Evolutionary conservation across 2,888 invertebrate genomes (phyloP), one percentile per base, ranked within the genome.

Genomic region (Chrysomela aeneicollis): DNA sequence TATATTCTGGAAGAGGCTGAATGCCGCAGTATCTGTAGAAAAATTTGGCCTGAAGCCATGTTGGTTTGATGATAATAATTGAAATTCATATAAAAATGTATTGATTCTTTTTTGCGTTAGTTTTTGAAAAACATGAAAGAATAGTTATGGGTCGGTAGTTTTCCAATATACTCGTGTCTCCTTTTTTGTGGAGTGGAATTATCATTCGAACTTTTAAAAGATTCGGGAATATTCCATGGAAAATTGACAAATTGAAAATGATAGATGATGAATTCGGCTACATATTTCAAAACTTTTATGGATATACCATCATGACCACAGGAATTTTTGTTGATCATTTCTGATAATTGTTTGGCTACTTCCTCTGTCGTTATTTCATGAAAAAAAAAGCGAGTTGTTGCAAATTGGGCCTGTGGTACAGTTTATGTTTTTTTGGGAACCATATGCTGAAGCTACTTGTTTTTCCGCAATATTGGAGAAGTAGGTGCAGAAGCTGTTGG

Each of bases 201-300:
- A 47, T 17, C 47, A 47, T 47, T 47, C 47, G 9, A 19, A 47
- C n/a, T 47, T 47, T 47, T 15, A 47, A 47, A 15, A 47, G 47
- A 19, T 47, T 47, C n/a, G 47, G 47, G 47, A 47, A 47, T 47
- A 47, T 47, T 17, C 47, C 47, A 12, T 47, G 47, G 15, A 47
- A 17, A 18, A 47, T 6, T 47, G 47, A 47, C 47, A 15, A 6
- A 6, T 47, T 42, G 17, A 10, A 42, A 42, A 42, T 42, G 17
- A 15, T 15, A 42, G 17, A 42, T 42, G 42, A 42, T 42, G 17
- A 5, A 42, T 3, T 42, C 42, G 2, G 42, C 42, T n/a, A n/a
- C n/a, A 42, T 42, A 17, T 17, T 42, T 17, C 4, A 42, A 9
- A 4, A 42, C 42, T n/a, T n/a, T 35, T 35, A 35, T 35, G 35